A percentile compares a stretch with the other conserved stretches of the same genome.
Conservation (phyloP, 2,888 invertebrate species). For the Odontomyia ornata region DNA sequence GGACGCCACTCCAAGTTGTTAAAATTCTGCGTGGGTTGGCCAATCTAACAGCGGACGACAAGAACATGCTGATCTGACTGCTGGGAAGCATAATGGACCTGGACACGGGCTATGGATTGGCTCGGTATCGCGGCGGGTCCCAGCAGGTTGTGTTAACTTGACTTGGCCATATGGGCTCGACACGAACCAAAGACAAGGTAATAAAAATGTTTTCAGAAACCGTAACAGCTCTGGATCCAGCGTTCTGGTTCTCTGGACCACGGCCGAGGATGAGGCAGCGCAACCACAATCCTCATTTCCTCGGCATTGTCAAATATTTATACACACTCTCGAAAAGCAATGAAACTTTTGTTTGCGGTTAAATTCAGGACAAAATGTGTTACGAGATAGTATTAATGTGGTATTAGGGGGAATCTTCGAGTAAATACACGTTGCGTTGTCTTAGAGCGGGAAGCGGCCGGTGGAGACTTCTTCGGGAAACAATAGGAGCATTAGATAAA, state of each 20-base stretch:
- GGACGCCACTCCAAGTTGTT: neutral
- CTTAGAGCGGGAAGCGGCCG: too few species aligned
- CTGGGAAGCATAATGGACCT: neutral
- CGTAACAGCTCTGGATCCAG: neutral
- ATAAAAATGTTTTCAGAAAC: conserved; percentile 9
- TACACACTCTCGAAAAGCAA: neutral
- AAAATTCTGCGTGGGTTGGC: conserved; percentile 33
- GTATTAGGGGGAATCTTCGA: neutral
- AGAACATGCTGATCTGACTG: conserved; percentile 19
- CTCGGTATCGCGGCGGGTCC: neutral
- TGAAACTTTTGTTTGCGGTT: conserved; percentile 7
- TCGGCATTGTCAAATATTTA: conserved; percentile 10
- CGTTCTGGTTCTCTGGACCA: neutral
- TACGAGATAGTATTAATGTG: neutral
- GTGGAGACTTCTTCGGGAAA: too few species aligned
- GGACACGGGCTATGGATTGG: neutral
- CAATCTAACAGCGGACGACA: neutral
- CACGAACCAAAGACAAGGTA: neutral
- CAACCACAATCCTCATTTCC: neutral
- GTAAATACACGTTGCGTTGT: neutral
- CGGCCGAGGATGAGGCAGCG: neutral
- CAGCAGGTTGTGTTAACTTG: conserved; percentile 19
- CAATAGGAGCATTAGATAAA: too few species aligned
- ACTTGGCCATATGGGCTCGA: conserved; percentile 16
- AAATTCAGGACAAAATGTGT: neutral